Evolutionary conservation across 2,113 vertebrate species (phyloP).

Genomic region (Mustela lutreola): DNA sequence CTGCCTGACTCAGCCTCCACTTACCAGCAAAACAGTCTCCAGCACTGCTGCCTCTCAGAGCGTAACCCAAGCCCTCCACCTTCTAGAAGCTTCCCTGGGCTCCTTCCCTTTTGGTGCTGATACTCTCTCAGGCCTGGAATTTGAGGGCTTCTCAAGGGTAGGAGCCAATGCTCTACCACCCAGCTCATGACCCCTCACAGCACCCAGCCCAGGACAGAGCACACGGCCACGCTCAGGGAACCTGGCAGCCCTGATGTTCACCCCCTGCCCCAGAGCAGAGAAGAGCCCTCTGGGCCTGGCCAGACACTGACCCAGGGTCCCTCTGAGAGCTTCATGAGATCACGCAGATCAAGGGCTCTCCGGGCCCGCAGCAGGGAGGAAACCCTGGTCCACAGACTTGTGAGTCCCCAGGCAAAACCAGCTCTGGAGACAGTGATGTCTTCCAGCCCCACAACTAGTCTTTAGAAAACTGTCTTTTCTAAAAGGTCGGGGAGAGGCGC

Average conservation of each 20-base stretch:
- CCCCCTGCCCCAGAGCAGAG: too few relatives aligned
- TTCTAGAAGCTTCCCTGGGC: not conserved
- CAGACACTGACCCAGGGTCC: not conserved
- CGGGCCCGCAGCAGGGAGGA: accelerated
- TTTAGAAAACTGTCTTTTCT: not conserved
- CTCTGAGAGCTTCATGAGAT: not conserved
- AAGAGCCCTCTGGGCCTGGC: not conserved
- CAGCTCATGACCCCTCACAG: not conserved
- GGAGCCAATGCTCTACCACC: not conserved
- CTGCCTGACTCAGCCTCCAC: not conserved
- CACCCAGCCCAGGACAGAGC: not conserved
- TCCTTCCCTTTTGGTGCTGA: not conserved
- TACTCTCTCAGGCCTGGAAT: not conserved
- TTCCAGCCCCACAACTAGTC: not conserved
- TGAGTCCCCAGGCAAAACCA: not conserved
- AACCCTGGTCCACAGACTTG: not conserved
- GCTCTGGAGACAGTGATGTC: not conserved
- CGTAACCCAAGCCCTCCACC: not conserved
- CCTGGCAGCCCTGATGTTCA: not conserved
- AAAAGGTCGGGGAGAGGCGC: not conserved
- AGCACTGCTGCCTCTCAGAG: not conserved
- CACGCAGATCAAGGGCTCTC: not conserved
- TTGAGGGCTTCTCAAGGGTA: not conserved
- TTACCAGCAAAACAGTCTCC: not conserved
- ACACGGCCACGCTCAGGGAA: not conserved